A percentile compares a stretch with the other conserved stretches of the same genome.
Evolutionary conservation across 2,888 invertebrate species (phyloP).

Genomic region (Idaea aversata): DNA sequence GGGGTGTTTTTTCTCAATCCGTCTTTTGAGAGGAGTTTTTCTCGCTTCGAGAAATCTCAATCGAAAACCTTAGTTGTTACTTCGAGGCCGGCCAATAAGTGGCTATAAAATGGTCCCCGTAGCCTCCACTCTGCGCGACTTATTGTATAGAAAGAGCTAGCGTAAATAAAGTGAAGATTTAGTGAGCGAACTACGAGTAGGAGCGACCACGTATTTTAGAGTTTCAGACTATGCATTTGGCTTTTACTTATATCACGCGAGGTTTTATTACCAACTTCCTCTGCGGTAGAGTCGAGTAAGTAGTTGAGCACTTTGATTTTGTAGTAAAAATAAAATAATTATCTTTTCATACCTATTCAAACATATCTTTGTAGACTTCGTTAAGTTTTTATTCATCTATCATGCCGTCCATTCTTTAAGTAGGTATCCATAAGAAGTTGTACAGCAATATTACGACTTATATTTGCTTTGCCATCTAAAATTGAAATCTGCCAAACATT

Average conservation of each 20-base stretch:
- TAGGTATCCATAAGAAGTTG: too few species aligned
- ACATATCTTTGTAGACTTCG: constrained; percentile 1
- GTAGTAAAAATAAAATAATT: not conserved
- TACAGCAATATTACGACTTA: too few species aligned
- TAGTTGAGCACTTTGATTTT: constrained; percentile 14
- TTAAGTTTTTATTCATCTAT: too few species aligned
- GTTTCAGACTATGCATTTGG: constrained; percentile 38
- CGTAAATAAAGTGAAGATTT: constrained; percentile 52
- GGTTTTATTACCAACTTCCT: constrained; percentile 27
- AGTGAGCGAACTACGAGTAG: constrained; percentile 31
- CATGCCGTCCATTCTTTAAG: too few species aligned
- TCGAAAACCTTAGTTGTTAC: constrained; percentile 40
- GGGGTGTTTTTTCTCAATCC: not conserved
- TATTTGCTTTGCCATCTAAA: constrained; percentile 43
- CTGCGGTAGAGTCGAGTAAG: constrained; percentile 22
- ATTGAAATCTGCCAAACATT: constrained; percentile 65
- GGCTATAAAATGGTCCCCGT: constrained; percentile 56
- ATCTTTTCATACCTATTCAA: constrained; percentile 5
- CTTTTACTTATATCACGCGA: constrained; percentile 42
- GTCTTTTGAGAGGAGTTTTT: not conserved
- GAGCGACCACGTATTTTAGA: constrained; percentile 45
- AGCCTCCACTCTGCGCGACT: constrained; percentile 41
- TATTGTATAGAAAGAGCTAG: constrained; percentile 39
- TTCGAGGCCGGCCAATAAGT: constrained; percentile 56
- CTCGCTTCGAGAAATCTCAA: constrained; percentile 11